Conservation (phyloP, 2,113 vertebrate species). For the Hiodon alosoides region DNA sequence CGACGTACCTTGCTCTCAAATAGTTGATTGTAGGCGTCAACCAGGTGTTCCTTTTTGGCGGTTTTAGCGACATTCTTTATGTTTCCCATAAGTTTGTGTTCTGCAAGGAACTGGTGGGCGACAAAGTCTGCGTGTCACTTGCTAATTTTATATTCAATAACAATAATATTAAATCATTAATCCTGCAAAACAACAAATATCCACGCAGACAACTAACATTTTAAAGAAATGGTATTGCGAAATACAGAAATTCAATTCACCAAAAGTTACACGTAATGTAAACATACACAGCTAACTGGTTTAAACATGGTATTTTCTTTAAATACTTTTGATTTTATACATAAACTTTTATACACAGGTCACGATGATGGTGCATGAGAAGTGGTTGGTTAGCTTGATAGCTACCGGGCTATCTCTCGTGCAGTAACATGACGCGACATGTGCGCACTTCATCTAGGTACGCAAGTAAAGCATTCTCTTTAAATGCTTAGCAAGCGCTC, state of each 20-base stretch:
- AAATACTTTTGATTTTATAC: not conserved
- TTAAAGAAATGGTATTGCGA: no score
- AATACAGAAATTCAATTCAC: no score
- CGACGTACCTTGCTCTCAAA: slow-evolving; percentile 80
- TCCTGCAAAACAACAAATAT: not conserved
- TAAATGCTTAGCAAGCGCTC: not conserved
- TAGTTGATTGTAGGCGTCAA: slow-evolving; percentile 80
- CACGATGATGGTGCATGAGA: not conserved
- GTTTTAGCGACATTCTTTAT: slow-evolving; percentile 93
- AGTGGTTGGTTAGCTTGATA: not conserved
- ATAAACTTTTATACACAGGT: not conserved
- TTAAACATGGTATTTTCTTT: no score
- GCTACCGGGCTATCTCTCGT: not conserved
- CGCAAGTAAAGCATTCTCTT: not conserved
- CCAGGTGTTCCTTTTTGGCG: slow-evolving; percentile 86
- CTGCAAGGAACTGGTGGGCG: slow-evolving; percentile 78
- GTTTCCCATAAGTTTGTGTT: slow-evolving; percentile 87
- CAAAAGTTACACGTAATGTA: no score
- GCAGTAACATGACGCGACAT: slow-evolving; percentile 14
- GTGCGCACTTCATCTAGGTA: slow-evolving; percentile 10
- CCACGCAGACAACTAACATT: no score
- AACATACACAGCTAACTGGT: no score
- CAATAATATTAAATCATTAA: not conserved
- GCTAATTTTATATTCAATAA: no score
- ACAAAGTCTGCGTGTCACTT: not conserved